phyloP scores from a whole-genome alignment of 2,888 invertebrate species.

The Tetragonisca angustula region DNA sequence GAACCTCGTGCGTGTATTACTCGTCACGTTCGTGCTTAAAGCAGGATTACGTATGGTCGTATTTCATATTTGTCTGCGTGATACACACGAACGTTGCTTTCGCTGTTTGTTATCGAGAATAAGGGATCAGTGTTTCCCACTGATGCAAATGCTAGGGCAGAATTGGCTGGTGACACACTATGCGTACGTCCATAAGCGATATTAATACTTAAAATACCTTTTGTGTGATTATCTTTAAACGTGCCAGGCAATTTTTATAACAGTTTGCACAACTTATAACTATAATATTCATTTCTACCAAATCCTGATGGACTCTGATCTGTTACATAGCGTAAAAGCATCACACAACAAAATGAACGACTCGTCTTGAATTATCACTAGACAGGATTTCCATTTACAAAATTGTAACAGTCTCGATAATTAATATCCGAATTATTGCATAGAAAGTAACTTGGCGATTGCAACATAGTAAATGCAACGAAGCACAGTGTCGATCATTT shows the following conservation, averaged over 20 bases:
- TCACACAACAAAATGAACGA: too few species aligned
- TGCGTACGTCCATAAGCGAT: not conserved
- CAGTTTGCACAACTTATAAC: not conserved
- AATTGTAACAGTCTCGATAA: too few species aligned
- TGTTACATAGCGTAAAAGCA: too few species aligned
- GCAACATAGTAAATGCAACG: not conserved
- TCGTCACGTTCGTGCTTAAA: constrained; percentile 36
- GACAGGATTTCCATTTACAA: too few species aligned
- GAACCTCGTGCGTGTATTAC: not conserved
- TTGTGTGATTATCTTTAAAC: not conserved
- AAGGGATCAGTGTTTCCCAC: constrained; percentile 67
- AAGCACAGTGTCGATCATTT: constrained; percentile 26
- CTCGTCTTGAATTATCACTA: too few species aligned
- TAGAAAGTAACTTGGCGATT: constrained; percentile 12
- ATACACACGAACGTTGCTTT: constrained; percentile 47
- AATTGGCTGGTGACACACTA: constrained; percentile 26
- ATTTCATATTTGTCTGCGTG: constrained; percentile 23
- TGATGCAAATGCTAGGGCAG: constrained; percentile 60
- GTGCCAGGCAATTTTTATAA: not conserved
- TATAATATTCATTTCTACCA: not conserved
- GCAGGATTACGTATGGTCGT: constrained; percentile 48
- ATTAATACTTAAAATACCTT: not conserved
- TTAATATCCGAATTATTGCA: too few species aligned
- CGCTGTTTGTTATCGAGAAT: constrained; percentile 57
- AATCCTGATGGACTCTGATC: not conserved